phyloP scores from a whole-genome alignment of 2,797 vertebrate genomes.

The Sphenodon punctatus region DNA sequence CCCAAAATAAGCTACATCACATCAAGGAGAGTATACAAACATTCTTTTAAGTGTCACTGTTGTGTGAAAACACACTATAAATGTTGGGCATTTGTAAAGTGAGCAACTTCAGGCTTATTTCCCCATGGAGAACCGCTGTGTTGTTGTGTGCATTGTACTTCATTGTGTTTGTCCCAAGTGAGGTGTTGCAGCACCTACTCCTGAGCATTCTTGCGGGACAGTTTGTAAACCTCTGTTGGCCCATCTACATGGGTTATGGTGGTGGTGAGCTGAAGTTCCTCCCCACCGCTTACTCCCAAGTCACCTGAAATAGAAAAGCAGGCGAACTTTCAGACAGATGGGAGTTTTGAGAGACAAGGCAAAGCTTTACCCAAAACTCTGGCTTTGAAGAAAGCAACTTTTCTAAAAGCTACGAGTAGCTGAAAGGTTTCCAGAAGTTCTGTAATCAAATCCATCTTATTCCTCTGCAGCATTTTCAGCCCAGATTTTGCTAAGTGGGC shows the following conservation, averaged over 20 bases:
- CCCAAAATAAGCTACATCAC: conserved; percentile 47
- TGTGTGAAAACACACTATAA: conserved; percentile 26
- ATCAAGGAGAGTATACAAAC: conserved; percentile 52
- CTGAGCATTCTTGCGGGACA: conserved; percentile 92
- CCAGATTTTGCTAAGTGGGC: not conserved
- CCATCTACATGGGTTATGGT: conserved; percentile 93
- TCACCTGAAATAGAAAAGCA: conserved; percentile 77
- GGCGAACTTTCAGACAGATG: rapidly evolving
- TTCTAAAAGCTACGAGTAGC: not conserved
- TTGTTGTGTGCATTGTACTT: not conserved
- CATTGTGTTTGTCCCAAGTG: not conserved
- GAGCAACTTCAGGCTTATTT: not conserved
- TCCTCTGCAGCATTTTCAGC: not conserved
- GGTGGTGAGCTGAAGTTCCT: conserved; percentile 94
- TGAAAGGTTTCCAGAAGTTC: not conserved
- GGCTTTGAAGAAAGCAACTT: not conserved
- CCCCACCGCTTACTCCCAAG: conserved; percentile 84
- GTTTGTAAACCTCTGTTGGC: conserved; percentile 92
- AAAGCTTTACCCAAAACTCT: rapidly evolving
- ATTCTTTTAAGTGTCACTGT: conserved; percentile 17
- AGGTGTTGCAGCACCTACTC: conserved; percentile 74
- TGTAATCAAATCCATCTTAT: not conserved
- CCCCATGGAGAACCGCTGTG: not conserved
- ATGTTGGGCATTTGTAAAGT: not conserved
- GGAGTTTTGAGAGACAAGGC: not conserved